These are phyloP conservation scores for Pagetopsis macropterus DNA, from an alignment of 2,797 vertebrate species.

Conservation along the genomic window DNA sequence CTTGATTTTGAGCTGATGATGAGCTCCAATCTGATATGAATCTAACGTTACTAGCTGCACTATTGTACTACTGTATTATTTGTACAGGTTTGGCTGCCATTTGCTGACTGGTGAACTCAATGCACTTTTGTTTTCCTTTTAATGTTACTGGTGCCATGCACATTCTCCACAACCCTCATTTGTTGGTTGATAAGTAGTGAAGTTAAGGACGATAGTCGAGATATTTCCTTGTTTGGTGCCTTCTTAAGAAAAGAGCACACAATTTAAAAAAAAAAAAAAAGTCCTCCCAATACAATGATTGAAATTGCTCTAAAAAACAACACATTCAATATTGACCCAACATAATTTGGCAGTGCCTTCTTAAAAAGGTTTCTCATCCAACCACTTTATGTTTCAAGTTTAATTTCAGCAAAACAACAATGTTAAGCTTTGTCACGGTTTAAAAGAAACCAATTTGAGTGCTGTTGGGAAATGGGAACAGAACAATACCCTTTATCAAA, in stretches of 20 bases:
- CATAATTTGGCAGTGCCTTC: not conserved
- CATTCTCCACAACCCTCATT: not conserved
- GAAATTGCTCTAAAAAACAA: not conserved
- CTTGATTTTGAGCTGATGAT: constrained; percentile 50
- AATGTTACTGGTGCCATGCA: not conserved
- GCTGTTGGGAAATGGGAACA: not conserved
- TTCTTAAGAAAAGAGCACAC: not conserved
- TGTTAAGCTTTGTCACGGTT: not conserved
- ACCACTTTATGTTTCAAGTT: not conserved
- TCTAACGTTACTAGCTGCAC: constrained; percentile 51
- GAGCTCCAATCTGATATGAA: constrained; percentile 54
- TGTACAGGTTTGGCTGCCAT: constrained; percentile 36
- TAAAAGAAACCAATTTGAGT: not conserved
- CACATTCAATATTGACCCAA: no score
- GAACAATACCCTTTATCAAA: not conserved
- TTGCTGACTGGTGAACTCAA: constrained; percentile 6
- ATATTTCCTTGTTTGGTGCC: not conserved
- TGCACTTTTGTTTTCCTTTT: not conserved
- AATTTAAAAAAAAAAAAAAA: not conserved
- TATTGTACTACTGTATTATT: no score
- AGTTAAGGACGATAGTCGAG: not conserved
- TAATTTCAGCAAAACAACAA: not conserved
- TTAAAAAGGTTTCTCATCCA: not conserved
- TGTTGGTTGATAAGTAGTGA: not conserved
- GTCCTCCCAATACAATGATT: not conserved